Base-by-base conservation (phyloP, 2,888 invertebrate genomes). In the Cinara cedri region DNA sequence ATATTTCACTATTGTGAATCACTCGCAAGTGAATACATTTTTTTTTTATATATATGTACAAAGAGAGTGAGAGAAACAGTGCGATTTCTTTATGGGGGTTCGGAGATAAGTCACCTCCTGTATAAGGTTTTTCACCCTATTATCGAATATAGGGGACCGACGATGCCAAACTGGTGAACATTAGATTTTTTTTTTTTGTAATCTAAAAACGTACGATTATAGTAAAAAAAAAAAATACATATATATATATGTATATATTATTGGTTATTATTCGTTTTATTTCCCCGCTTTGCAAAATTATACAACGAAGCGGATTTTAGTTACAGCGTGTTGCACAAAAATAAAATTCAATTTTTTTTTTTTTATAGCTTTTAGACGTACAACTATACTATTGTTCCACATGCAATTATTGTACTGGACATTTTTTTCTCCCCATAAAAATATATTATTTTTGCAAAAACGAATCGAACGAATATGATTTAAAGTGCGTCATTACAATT, bases 81-180 rank as follows among this genome's bases (percentile, higher is more conserved):
- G 26, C 16, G 34, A 34, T 34, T 34, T 34, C 34, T 34, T 34
- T 34, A 34, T 34, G 62, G 62, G 72, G 72, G 72, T 49, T 62
- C 62, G 60, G 62, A 72, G 72, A 72, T 72, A 72, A 72, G 72
- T 72, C 72, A 72, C 72, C 72, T 72, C 62, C 49, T 44, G 55
- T 72, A 60, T 57, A 24, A 1, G 11, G 26, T 44, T n/a, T 72
- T 72, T 72, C 72, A 72, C 72, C 72, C 72, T 11, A 62, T 62
- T 72, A 49, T 72, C 26, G 60, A 72, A 34, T 34, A 34, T 46
- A 72, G 72, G 72, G 72, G 72, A 62, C 62, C 72, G 26, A 62
- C 49, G n/a, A n/a, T n/a, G 49, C 26, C 72, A 51, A 62, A 60
- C 62, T 62, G 49, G 72, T 34, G 72, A 72, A 72, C 62, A 72